Conservation (phyloP, 2,888 invertebrate species). For the Teinopalpus imperialis region DNA sequence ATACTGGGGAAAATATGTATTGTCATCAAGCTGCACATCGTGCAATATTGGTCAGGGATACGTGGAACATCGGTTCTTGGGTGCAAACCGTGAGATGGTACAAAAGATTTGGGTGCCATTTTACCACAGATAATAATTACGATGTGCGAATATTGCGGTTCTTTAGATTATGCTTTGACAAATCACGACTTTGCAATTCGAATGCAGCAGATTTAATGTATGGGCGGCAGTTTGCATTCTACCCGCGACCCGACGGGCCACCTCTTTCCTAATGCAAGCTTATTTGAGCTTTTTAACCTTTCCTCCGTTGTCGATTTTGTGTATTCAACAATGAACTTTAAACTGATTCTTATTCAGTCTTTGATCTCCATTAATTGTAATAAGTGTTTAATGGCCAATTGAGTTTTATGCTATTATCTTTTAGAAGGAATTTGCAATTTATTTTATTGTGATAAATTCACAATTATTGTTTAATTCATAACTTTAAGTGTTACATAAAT, state of each 20-base stretch:
- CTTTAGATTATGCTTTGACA: slow-evolving; percentile 82
- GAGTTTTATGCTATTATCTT: slow-evolving; percentile 17
- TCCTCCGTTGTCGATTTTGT: slow-evolving; percentile 73
- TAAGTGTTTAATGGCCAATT: slow-evolving; percentile 23
- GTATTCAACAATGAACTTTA: slow-evolving; percentile 77
- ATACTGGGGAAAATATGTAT: no score
- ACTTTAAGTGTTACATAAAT: no score
- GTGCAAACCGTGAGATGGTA: slow-evolving; percentile 55
- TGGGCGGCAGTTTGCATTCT: slow-evolving; percentile 82
- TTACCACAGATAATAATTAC: slow-evolving; percentile 79
- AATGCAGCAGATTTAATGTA: slow-evolving; percentile 81
- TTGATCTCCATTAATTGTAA: slow-evolving; percentile 54
- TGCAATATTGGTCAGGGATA: slow-evolving; percentile 25
- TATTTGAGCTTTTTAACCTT: slow-evolving; percentile 82
- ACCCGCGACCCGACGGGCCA: slow-evolving; percentile 78
- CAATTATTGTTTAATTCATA: background rate
- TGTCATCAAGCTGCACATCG: slow-evolving; percentile 5
- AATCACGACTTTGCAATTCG: slow-evolving; percentile 82
- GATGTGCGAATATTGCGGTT: slow-evolving; percentile 81
- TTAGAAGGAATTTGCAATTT: background rate
- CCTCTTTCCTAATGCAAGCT: slow-evolving; percentile 82
- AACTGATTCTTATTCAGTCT: slow-evolving; percentile 62
- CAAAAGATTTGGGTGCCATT: slow-evolving; percentile 73
- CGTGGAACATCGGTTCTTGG: slow-evolving; percentile 30
- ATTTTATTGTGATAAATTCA: slow-evolving; percentile 1